phyloP scores from a whole-genome alignment of 2,888 invertebrate genomes.

The Cephus runcator region DNA sequence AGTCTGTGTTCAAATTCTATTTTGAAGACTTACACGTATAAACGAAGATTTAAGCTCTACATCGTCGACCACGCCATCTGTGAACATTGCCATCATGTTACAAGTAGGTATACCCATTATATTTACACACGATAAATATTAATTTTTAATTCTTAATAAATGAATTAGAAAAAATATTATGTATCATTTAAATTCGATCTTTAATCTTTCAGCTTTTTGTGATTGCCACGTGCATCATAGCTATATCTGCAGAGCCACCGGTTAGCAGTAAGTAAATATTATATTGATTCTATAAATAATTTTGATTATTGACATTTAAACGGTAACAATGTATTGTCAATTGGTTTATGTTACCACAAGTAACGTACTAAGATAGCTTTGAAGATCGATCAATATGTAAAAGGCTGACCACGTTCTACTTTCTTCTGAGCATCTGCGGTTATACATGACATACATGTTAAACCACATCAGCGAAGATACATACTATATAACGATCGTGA shows the following conservation, averaged over 20 bases:
- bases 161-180: not conserved
- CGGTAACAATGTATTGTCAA: not conserved
- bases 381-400: not conserved
- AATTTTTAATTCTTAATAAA: not conserved
- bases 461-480: conserved; percentile 32
- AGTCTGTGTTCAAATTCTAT: conserved; percentile 48
- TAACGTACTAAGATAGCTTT: not conserved
- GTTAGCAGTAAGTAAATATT: conserved; percentile 40
- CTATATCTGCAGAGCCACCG: conserved; percentile 37
- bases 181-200: not conserved
- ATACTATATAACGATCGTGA: not conserved
- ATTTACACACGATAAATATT: not conserved
- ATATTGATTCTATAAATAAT: not conserved
- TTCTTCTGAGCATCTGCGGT: conserved; percentile 42
- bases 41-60: not conserved
- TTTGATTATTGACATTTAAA: not conserved
- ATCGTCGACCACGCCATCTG: not conserved
- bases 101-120: conserved; percentile 37
- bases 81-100: conserved; percentile 30
- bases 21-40: conserved; percentile 18
- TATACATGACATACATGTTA: conserved; percentile 49
- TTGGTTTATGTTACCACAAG: not conserved
- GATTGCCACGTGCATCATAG: conserved; percentile 35
- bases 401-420: conserved; percentile 42
- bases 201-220: conserved; percentile 31